Percentiles rank a stretch among this genome's conserved stretches.
Conservation (phyloP, 2,888 invertebrate species). For the Drosophila diplacantha region DNA sequence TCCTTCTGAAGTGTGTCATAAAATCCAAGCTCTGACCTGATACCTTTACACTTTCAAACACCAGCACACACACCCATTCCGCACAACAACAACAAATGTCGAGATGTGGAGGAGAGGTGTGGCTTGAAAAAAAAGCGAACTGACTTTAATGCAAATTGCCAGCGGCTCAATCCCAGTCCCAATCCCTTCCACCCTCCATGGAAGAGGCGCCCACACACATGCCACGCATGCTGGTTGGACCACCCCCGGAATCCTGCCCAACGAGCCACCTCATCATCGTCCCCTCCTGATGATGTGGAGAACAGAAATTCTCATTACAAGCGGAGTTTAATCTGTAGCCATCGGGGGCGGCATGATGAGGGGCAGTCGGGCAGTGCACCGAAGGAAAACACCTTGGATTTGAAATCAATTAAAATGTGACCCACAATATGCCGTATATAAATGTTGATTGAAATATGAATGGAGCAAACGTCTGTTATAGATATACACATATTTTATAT, state of each 20-base stretch:
- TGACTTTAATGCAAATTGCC: conserved; percentile 67
- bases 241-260: conserved; percentile 6
- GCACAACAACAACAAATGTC: conserved; percentile 16
- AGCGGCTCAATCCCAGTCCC: conserved; percentile 35
- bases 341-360: conserved; percentile 5
- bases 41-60: conserved; percentile 18
- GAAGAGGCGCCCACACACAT: conserved; percentile 14
- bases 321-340: conserved; percentile 65
- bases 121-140: conserved; percentile 30
- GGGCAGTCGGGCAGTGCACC: conserved; percentile 3
- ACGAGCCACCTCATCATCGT: conserved; percentile 25
- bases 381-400: neutral
- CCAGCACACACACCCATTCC: conserved; percentile 12
- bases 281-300: conserved; percentile 30
- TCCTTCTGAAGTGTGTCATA: conserved; percentile 18
- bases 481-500: no score
- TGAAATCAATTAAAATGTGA: neutral
- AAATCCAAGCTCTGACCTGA: conserved; percentile 21
- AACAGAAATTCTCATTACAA: conserved; percentile 66
- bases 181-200: conserved; percentile 11
- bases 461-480: no score
- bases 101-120: conserved; percentile 9
- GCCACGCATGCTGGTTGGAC: neutral
- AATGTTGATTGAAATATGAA: neutral
- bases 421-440: neutral